Conservation (phyloP, 2,113 vertebrate genomes). For the Melanocharis versteri region DNA sequence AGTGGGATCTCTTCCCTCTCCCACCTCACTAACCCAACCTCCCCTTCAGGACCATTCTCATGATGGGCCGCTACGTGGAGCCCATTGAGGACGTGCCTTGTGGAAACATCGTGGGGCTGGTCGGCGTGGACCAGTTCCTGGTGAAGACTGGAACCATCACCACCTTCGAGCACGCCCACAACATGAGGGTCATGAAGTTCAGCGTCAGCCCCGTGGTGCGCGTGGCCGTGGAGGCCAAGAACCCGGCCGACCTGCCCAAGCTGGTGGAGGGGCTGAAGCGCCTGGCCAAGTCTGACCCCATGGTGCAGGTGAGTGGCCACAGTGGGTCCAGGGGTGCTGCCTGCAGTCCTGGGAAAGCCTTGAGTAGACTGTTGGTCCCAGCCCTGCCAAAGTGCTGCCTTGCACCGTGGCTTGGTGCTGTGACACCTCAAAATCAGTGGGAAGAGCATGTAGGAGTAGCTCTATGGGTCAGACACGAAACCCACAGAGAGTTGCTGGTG, state of each 20-base stretch:
- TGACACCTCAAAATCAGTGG: no score
- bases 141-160: slow-evolving; percentile 97
- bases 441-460: neutral
- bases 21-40: neutral
- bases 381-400: fast-evolving
- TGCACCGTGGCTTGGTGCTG: neutral
- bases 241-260: slow-evolving; percentile 91
- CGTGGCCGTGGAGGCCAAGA: slow-evolving; percentile 92
- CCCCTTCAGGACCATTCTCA: slow-evolving; percentile 86
- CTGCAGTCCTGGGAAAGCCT: neutral
- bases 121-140: slow-evolving; percentile 92
- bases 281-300: slow-evolving; percentile 93
- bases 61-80: slow-evolving; percentile 95
- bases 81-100: slow-evolving; percentile 96
- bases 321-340: neutral
- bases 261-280: slow-evolving; percentile 94
- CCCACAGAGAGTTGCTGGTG: fast-evolving
- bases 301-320: slow-evolving; percentile 81
- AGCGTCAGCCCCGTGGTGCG: slow-evolving; percentile 94
- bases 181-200: slow-evolving; percentile 98
- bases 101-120: slow-evolving; percentile 93
- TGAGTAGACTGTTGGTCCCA: neutral
- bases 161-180: slow-evolving; percentile 91
- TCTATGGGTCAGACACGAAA: neutral
- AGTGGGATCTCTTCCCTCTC: neutral